These are phyloP conservation scores for Cheilosia soror DNA, from an alignment of 2,888 invertebrate species.

Conservation along the genomic window DNA sequence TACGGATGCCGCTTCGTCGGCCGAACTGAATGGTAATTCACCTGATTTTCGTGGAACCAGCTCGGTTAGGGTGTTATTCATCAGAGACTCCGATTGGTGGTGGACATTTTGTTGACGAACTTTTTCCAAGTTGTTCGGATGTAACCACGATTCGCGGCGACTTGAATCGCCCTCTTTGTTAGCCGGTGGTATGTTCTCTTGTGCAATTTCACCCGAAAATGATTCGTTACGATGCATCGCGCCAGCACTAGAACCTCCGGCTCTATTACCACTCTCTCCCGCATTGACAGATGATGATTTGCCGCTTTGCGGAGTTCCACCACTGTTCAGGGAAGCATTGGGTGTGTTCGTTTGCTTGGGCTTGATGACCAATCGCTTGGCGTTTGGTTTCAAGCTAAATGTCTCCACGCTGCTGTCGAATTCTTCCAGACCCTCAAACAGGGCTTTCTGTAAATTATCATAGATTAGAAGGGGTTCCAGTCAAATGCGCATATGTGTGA, in stretches of 20 bases:
- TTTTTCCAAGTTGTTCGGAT: slow-evolving; percentile 82
- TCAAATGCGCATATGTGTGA: too few species aligned
- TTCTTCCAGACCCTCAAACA: slow-evolving; percentile 95
- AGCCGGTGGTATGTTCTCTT: slow-evolving; percentile 71
- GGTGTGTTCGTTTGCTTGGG: slow-evolving; percentile 82
- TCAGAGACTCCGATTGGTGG: slow-evolving; percentile 74
- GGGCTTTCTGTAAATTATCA: slow-evolving; percentile 85
- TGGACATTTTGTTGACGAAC: slow-evolving; percentile 80
- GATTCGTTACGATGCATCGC: slow-evolving; percentile 76
- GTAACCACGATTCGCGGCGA: slow-evolving; percentile 82
- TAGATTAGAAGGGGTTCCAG: background rate
- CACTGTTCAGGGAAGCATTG: slow-evolving; percentile 53
- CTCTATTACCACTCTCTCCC: slow-evolving; percentile 27
- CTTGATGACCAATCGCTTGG: slow-evolving; percentile 90
- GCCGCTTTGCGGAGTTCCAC: slow-evolving; percentile 37
- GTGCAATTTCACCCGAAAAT: slow-evolving; percentile 76
- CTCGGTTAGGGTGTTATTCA: slow-evolving; percentile 82
- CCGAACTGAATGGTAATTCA: slow-evolving; percentile 78
- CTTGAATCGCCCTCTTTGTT: slow-evolving; percentile 76
- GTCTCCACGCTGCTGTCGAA: slow-evolving; percentile 88
- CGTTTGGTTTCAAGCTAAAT: slow-evolving; percentile 86
- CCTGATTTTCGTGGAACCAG: slow-evolving; percentile 81
- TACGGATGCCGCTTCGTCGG: slow-evolving; percentile 78
- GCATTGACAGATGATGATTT: slow-evolving; percentile 4
- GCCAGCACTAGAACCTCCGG: background rate